Evolutionary conservation across 2,888 invertebrate genomes (phyloP).

Genomic region (Villa cingulata): DNA sequence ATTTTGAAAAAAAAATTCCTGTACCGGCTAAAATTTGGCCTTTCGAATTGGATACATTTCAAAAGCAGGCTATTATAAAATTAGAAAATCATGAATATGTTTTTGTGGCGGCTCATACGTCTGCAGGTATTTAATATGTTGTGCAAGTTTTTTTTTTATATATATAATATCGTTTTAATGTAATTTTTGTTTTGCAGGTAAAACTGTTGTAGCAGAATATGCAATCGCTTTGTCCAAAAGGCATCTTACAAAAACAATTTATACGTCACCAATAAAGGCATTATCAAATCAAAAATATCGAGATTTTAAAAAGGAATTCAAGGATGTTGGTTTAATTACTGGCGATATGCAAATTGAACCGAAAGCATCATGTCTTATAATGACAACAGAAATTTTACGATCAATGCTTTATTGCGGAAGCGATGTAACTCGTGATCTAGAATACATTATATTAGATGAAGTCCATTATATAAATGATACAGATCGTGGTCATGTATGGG

Average conservation of each 20-base stretch:
- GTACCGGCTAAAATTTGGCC: slow-evolving; percentile 73
- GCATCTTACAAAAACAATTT: slow-evolving; percentile 85
- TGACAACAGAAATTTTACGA: slow-evolving; percentile 97
- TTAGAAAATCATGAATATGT: slow-evolving; percentile 89
- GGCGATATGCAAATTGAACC: slow-evolving; percentile 94
- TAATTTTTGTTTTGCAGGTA: slow-evolving; percentile 33
- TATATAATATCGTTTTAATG: not conserved
- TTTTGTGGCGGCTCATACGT: slow-evolving; percentile 98
- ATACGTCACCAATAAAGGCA: slow-evolving; percentile 98
- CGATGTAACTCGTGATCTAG: slow-evolving; percentile 87
- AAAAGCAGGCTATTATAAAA: slow-evolving; percentile 90
- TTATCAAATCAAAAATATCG: slow-evolving; percentile 97
- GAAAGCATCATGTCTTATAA: slow-evolving; percentile 87
- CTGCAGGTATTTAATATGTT: slow-evolving; percentile 55
- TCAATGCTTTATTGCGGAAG: slow-evolving; percentile 94
- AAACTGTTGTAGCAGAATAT: slow-evolving; percentile 98
- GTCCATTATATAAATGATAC: slow-evolving; percentile 97
- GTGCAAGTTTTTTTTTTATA: not conserved
- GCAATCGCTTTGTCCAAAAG: slow-evolving; percentile 91
- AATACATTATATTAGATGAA: slow-evolving; percentile 98
- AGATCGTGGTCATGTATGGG: slow-evolving; percentile 98
- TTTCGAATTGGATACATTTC: slow-evolving; percentile 92
- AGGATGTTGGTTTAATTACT: slow-evolving; percentile 85
- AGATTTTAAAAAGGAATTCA: slow-evolving; percentile 86
- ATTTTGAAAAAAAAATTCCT: slow-evolving; percentile 68